These are phyloP conservation scores for Cheilosia vernalis DNA, from an alignment of 2,888 invertebrate genomes.

Conservation along the genomic window DNA sequence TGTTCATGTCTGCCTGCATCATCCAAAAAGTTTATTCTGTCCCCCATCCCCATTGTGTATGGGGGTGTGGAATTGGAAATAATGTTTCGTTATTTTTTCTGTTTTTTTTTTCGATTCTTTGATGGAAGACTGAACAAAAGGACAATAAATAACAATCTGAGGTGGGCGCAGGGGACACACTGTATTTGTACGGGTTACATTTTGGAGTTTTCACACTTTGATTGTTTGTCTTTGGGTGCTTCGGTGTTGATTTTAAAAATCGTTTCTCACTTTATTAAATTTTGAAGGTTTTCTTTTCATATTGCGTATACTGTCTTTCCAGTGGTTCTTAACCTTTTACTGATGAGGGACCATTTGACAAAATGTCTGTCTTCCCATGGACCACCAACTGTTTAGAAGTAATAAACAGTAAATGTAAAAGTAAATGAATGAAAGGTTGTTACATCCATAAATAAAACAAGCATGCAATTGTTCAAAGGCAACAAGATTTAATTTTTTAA, in stretches of 20 bases:
- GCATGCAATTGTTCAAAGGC: too few species aligned
- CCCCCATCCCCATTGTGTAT: neutral
- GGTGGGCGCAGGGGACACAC: conserved; percentile 21
- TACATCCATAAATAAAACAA: too few species aligned
- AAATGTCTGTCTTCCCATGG: too few species aligned
- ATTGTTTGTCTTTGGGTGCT: conserved; percentile 45
- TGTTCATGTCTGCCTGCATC: neutral
- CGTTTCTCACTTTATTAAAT: conserved; percentile 17
- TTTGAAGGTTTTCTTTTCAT: neutral
- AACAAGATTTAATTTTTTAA: too few species aligned
- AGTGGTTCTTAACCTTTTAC: too few species aligned
- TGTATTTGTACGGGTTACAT: conserved; percentile 26
- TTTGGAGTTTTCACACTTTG: conserved; percentile 66
- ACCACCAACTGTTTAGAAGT: too few species aligned
- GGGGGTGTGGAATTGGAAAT: neutral
- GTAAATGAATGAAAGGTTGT: too few species aligned
- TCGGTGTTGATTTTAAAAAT: conserved; percentile 16
- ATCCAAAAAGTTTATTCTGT: conserved; percentile 6
- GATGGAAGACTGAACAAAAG: conserved; percentile 50
- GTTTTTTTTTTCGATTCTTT: too few species aligned
- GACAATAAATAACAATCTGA: conserved; percentile 57
- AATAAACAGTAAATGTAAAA: too few species aligned
- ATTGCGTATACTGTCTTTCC: too few species aligned
- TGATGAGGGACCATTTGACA: too few species aligned
- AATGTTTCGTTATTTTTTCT: conserved; percentile 9